A percentile compares a stretch with the other conserved stretches of the same genome.
Evolutionary conservation across 2,888 invertebrate species (phyloP).

Genomic region (Brachynemurus nebulosus): DNA sequence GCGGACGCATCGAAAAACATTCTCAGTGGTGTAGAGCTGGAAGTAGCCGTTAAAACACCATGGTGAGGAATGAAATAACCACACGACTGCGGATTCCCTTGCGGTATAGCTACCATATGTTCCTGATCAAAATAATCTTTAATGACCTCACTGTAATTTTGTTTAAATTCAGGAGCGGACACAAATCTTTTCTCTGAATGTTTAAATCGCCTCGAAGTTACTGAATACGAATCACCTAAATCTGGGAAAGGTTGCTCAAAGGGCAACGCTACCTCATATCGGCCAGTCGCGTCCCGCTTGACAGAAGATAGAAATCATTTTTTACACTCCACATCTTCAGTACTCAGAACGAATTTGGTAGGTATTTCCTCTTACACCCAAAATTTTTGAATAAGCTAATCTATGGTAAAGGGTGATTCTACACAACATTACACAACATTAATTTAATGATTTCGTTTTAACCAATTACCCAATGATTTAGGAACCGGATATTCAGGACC

Average conservation of each 20-base stretch:
- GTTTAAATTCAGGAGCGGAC: background rate
- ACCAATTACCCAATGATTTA: too few relatives aligned
- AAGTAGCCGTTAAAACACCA: background rate
- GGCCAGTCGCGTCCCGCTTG: background rate
- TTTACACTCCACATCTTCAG: background rate
- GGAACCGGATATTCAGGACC: too few relatives aligned
- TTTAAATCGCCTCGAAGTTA: background rate
- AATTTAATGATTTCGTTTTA: too few relatives aligned
- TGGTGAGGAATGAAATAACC: slow-evolving; percentile 2
- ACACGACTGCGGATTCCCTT: background rate
- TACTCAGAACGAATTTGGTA: background rate
- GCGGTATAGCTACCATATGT: background rate
- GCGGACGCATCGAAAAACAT: background rate
- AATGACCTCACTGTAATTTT: background rate
- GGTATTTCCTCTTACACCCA: background rate
- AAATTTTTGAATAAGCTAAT: slow-evolving; percentile 1
- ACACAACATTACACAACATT: too few relatives aligned
- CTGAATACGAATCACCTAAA: background rate
- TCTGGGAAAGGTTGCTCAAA: background rate
- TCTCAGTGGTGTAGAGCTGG: background rate
- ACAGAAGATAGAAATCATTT: background rate
- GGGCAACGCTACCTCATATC: background rate
- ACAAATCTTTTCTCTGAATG: background rate
- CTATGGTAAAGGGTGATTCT: background rate
- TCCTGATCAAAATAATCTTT: background rate